Evolutionary conservation across 2,888 invertebrate species (phyloP).

Genomic region (Lasioglossum zephyrum): DNA sequence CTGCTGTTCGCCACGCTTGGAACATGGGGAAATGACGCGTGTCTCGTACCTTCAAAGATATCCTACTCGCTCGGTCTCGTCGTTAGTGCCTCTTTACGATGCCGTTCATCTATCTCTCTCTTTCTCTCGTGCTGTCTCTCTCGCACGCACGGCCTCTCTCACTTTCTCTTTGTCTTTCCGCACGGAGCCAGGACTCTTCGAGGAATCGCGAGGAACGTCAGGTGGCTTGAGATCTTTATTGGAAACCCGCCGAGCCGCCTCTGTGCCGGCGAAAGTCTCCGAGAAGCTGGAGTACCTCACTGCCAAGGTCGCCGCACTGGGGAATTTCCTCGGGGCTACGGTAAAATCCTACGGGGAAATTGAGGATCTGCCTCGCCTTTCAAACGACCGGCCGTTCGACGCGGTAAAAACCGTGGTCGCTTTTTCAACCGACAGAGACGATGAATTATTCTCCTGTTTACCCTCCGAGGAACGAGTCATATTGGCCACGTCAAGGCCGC

Average conservation of each 20-base stretch:
- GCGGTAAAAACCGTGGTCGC: background rate
- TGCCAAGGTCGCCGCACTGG: constrained; percentile 33
- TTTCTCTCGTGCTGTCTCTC: background rate
- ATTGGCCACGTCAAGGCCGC: background rate
- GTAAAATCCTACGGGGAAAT: background rate
- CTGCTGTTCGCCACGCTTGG: constrained; percentile 77
- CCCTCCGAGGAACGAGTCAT: background rate
- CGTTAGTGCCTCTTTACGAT: constrained; percentile 55
- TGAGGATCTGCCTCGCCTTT: background rate
- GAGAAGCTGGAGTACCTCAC: constrained; percentile 27
- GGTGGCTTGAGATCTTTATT: constrained; percentile 66
- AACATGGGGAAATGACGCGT: constrained; percentile 77
- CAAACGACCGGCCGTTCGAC: background rate
- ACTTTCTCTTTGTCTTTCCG: background rate
- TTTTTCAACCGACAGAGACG: background rate
- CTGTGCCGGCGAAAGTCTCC: constrained; percentile 10
- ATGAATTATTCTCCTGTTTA: background rate
- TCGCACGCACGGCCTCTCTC: background rate
- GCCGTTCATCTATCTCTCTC: background rate
- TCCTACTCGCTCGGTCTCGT: constrained; percentile 37
- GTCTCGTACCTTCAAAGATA: constrained; percentile 70
- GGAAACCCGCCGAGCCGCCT: constrained; percentile 30
- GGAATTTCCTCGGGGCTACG: constrained; percentile 25
- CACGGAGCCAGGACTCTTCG: constrained; percentile 39
- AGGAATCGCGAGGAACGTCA: constrained; percentile 52